A percentile compares a stretch with the other conserved stretches of the same genome.
Evolutionary conservation across 1,140 invertebrate genomes (phyloP).

Genomic region (Drosophila erecta): DNA sequence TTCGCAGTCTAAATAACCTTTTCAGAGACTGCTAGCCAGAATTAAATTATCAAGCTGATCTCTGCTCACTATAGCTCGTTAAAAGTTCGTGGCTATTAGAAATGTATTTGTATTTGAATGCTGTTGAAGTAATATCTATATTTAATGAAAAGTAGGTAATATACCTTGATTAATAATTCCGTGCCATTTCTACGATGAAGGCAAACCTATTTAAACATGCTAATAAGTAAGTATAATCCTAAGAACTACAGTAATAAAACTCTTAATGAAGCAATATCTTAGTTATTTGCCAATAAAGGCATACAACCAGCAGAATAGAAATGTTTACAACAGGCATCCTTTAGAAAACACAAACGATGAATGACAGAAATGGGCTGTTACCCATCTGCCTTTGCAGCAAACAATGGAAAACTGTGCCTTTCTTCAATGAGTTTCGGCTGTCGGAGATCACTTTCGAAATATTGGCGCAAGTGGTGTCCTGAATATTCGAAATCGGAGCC

Average conservation of each 20-base stretch:
- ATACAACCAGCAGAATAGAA: not conserved
- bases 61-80: no score
- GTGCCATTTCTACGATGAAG: no score
- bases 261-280: no score
- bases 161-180: no score
- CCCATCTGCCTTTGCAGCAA: conserved; percentile 1
- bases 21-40: not conserved
- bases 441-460: conserved; percentile 1
- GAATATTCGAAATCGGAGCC: not conserved
- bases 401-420: not conserved
- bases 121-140: no score
- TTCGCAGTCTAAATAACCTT: not conserved
- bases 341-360: not conserved
- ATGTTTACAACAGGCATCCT: not conserved
- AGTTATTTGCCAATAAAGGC: not conserved
- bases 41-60: no score
- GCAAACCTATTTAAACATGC: no score
- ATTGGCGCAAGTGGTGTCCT: conserved; percentile 11
- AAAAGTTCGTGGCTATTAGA: no score
- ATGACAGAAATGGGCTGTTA: conserved; percentile 4
- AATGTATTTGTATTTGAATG: no score
- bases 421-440: not conserved
- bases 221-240: no score
- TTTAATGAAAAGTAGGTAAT: no score
- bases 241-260: not conserved